These are phyloP conservation scores for Megalops atlanticus DNA, from an alignment of 2,113 vertebrate genomes.

Conservation along the genomic window DNA sequence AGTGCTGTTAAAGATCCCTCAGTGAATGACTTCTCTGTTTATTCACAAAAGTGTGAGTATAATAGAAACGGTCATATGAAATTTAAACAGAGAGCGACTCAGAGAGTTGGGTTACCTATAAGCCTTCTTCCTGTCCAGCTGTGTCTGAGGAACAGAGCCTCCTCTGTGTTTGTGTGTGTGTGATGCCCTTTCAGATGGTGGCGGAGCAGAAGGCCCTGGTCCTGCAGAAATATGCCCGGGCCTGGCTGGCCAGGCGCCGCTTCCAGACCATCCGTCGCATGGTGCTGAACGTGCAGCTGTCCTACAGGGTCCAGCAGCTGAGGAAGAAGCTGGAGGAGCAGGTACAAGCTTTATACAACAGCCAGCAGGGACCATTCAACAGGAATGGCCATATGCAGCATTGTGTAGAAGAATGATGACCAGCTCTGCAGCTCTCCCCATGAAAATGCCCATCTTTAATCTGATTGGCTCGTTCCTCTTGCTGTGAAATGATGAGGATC, in stretches of 20 bases:
- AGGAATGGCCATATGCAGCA: no score
- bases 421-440: no score
- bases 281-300: slow-evolving; percentile 92
- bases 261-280: slow-evolving; percentile 90
- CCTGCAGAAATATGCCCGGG: slow-evolving; percentile 89
- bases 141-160: background rate
- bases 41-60: no score
- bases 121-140: no score
- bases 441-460: no score
- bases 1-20: background rate
- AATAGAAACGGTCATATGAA: no score
- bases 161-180: background rate
- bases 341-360: slow-evolving; percentile 58
- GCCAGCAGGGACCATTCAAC: background rate
- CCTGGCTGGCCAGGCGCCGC: slow-evolving; percentile 88
- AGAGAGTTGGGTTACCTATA: background rate
- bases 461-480: no score
- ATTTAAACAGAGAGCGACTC: no score
- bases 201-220: slow-evolving; percentile 88
- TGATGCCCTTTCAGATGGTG: slow-evolving; percentile 73
- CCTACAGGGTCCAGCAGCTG: slow-evolving; percentile 87
- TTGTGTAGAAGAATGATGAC: background rate
- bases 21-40: background rate
- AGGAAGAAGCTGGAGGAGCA: slow-evolving; percentile 91
- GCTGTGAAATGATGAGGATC: no score